phyloP scores from a whole-genome alignment of 2,888 invertebrate species.

The Diarsia mendica region DNA sequence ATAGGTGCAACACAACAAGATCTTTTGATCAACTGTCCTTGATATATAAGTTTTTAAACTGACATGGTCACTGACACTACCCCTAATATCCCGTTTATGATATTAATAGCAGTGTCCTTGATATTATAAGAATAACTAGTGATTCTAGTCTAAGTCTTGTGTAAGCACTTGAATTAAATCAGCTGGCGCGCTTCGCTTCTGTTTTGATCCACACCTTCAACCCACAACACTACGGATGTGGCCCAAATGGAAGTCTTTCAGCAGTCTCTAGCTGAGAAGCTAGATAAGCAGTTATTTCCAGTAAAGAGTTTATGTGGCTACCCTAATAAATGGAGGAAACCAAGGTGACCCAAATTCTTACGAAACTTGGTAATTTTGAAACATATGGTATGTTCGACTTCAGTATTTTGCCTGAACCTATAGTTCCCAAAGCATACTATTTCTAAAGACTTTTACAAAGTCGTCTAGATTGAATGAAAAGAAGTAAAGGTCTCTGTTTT shows the following conservation, averaged over 20 bases:
- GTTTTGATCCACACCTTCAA: not conserved
- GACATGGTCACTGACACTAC: too few species aligned
- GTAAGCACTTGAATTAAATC: not conserved
- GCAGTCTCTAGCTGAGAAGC: constrained; percentile 1
- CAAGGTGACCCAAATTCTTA: not conserved
- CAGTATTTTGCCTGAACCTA: not conserved
- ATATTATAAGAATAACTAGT: too few species aligned
- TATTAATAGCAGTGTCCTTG: too few species aligned
- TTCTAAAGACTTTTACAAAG: not conserved
- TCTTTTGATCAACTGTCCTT: not conserved
- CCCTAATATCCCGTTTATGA: too few species aligned
- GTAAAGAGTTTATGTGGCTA: not conserved
- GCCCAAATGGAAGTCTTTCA: constrained; percentile 14
- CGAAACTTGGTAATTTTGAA: not conserved
- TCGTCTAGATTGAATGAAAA: not conserved
- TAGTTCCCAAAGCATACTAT: not conserved
- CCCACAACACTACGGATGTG: not conserved
- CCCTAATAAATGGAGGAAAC: not conserved
- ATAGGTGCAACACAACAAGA: not conserved
- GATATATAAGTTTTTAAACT: too few species aligned
- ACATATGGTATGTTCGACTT: not conserved
- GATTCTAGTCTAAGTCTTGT: not conserved
- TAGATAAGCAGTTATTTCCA: constrained; percentile 3
- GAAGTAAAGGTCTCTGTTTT: not conserved
- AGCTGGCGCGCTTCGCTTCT: constrained; percentile 10